These are phyloP conservation scores for Hetaerina titia DNA, from an alignment of 2,888 invertebrate genomes.

Conservation along the genomic window DNA sequence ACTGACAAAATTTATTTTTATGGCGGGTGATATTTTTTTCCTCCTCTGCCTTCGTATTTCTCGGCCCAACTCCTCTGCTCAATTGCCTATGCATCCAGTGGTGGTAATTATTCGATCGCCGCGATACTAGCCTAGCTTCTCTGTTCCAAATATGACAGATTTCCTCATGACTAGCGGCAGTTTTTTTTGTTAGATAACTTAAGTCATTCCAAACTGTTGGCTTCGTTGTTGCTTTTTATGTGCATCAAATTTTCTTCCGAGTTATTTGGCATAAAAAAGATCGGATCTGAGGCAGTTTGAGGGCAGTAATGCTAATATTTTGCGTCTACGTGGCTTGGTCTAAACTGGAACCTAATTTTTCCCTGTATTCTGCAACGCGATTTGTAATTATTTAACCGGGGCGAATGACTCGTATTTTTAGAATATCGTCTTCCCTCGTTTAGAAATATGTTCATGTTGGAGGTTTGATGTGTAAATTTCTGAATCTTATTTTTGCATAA, in stretches of 20 bases:
- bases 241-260: background rate
- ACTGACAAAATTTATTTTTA: background rate
- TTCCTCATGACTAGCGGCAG: background rate
- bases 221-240: background rate
- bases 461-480: too few species aligned
- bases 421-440: too few species aligned
- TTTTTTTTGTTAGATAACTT: background rate
- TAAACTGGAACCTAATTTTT: background rate
- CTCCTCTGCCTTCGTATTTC: background rate
- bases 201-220: too few species aligned
- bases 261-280: background rate
- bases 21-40: background rate
- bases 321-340: background rate
- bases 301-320: background rate
- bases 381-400: background rate
- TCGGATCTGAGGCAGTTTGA: background rate
- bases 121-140: background rate
- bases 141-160: background rate
- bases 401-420: background rate
- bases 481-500: too few species aligned
- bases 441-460: too few species aligned
- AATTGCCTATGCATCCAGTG: background rate
- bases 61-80: background rate
- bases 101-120: background rate
- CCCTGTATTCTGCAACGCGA: background rate